Percentiles rank a stretch among this genome's conserved stretches.
These are phyloP conservation scores for Pedionomus torquatus DNA, from an alignment of 2,113 vertebrate species.

Conservation along the genomic window DNA sequence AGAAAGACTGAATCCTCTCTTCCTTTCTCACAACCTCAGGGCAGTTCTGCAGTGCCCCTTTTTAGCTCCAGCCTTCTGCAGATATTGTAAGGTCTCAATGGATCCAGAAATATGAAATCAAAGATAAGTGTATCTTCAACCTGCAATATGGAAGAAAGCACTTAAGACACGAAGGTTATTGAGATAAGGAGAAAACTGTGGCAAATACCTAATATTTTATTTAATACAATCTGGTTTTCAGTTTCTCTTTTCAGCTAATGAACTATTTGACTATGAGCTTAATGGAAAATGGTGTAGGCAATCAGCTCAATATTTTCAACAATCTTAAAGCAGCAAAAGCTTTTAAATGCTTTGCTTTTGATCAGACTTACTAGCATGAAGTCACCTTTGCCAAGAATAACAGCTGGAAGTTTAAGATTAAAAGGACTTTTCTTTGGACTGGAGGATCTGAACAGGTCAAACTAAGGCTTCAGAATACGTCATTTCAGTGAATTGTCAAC, in stretches of 20 bases:
- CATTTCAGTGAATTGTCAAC: background rate
- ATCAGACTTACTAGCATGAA: background rate
- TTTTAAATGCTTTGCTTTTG: background rate
- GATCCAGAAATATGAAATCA: background rate
- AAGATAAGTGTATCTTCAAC: background rate
- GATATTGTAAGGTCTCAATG: background rate
- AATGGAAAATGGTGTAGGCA: background rate
- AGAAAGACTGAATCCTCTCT: background rate
- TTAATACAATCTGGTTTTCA: background rate
- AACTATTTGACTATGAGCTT: background rate
- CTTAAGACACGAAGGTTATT: background rate
- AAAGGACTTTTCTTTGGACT: background rate
- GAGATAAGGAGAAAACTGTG: background rate
- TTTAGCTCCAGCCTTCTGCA: background rate
- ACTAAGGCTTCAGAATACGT: background rate
- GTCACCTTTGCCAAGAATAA: background rate
- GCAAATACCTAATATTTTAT: background rate
- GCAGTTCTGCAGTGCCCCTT: background rate
- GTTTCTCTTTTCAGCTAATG: background rate
- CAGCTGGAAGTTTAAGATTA: background rate
- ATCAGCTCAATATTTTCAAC: background rate
- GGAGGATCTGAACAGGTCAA: background rate
- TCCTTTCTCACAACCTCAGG: background rate
- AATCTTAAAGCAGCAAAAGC: background rate
- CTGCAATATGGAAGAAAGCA: background rate